Percentiles rank a stretch among this genome's conserved stretches.
These are phyloP conservation scores for Tethea ocularis DNA, from an alignment of 2,888 invertebrate genomes.

Conservation along the genomic window DNA sequence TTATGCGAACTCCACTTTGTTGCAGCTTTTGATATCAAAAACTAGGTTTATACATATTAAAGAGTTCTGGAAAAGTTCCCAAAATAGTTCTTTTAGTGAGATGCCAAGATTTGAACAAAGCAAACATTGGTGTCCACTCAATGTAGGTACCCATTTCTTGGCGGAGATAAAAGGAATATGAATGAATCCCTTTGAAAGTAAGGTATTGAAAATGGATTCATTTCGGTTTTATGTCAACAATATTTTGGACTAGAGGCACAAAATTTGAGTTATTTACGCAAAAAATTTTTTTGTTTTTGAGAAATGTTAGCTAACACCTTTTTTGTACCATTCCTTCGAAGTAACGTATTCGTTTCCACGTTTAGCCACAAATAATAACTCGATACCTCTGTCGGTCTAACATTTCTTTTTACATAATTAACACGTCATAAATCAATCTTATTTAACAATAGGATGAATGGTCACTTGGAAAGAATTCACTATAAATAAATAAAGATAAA, in stretches of 20 bases:
- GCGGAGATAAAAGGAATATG: slow-evolving; percentile 14
- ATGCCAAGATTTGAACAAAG: slow-evolving; percentile 67
- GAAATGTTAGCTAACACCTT: too few species aligned
- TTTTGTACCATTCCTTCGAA: too few species aligned
- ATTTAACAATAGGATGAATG: too few species aligned
- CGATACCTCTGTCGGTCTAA: too few species aligned
- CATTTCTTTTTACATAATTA: too few species aligned
- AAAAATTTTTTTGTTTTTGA: too few species aligned
- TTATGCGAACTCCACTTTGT: neutral
- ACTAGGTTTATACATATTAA: slow-evolving; percentile 31
- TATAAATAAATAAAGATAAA: neutral
- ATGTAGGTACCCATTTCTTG: slow-evolving; percentile 6
- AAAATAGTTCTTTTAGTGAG: slow-evolving; percentile 35
- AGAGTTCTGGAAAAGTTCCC: slow-evolving; percentile 45
- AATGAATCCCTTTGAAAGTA: slow-evolving; percentile 19
- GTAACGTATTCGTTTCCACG: too few species aligned
- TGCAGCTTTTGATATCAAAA: slow-evolving; percentile 3
- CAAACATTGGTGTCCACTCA: slow-evolving; percentile 33
- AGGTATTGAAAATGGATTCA: slow-evolving; percentile 17
- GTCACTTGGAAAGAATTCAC: too few species aligned
- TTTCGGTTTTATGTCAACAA: slow-evolving; percentile 16
- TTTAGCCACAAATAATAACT: too few species aligned
- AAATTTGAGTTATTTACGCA: neutral
- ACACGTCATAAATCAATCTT: too few species aligned
- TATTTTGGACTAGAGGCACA: slow-evolving; percentile 13